Evolutionary conservation across 2,797 vertebrate species (phyloP).

Genomic region (Smutsia gigantea): DNA sequence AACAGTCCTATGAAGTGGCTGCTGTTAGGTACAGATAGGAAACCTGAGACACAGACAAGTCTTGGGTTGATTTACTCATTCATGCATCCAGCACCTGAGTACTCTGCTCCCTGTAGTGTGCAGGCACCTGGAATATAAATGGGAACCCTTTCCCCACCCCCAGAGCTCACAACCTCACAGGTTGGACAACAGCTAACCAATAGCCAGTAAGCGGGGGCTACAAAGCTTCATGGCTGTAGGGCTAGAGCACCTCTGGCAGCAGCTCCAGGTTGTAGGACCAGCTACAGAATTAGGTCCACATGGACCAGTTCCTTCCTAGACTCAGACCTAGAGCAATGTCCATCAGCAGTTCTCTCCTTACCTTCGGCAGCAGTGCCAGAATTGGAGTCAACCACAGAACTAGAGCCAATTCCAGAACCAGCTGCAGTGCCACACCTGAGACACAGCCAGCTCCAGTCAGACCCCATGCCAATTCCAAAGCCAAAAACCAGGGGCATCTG

Average conservation of each 20-base stretch:
- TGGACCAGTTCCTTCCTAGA: neutral
- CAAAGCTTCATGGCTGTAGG: too few species aligned
- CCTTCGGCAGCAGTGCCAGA: neutral
- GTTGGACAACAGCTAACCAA: neutral
- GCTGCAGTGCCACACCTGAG: neutral
- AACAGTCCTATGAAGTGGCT: neutral
- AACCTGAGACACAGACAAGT: neutral
- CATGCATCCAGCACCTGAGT: neutral
- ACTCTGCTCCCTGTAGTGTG: neutral
- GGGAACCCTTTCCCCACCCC: neutral
- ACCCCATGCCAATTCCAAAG: neutral
- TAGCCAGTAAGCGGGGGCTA: neutral
- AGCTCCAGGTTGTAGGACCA: too few species aligned
- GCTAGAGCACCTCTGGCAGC: too few species aligned
- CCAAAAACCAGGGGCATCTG: too few species aligned
- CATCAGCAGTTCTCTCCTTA: too few species aligned
- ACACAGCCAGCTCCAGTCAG: neutral
- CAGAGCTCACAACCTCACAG: neutral
- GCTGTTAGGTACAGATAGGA: neutral
- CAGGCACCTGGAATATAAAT: neutral
- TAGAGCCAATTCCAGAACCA: neutral
- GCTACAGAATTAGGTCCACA: neutral
- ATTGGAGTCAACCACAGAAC: neutral
- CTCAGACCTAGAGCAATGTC: neutral
- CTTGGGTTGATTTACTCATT: neutral